phyloP scores from a whole-genome alignment of 1,140 invertebrate species.

The Heliconius himera region DNA sequence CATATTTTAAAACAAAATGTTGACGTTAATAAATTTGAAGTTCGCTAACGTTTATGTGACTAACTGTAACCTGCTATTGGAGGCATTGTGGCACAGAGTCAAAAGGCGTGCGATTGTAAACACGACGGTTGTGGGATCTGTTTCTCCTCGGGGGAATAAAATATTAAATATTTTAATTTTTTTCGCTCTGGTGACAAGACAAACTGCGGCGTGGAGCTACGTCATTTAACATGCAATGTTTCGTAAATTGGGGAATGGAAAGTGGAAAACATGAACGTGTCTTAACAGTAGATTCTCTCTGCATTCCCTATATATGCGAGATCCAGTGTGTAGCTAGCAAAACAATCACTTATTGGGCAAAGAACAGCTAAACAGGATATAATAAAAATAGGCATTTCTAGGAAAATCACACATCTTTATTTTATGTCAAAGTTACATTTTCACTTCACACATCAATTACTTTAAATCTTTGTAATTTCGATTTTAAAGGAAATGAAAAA shows the following conservation, averaged over 20 bases:
- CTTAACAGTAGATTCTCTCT: neutral
- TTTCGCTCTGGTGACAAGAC: neutral
- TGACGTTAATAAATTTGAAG: too few species aligned
- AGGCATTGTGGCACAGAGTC: neutral
- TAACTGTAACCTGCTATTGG: too few species aligned
- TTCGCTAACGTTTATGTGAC: too few species aligned
- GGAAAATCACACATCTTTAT: too few species aligned
- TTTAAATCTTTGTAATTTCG: too few species aligned
- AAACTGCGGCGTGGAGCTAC: neutral
- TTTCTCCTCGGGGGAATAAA: neutral
- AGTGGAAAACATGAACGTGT: neutral
- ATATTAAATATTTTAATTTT: neutral
- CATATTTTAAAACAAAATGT: too few species aligned
- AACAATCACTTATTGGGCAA: too few species aligned
- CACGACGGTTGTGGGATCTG: neutral
- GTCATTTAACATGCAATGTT: neutral
- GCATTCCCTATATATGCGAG: neutral
- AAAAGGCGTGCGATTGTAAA: neutral
- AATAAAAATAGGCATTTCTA: too few species aligned
- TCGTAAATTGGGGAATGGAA: neutral
- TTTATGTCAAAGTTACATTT: too few species aligned
- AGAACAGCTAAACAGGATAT: too few species aligned
- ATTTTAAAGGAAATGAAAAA: too few species aligned
- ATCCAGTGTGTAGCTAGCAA: neutral
- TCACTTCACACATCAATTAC: too few species aligned